Conservation (phyloP, 2,113 vertebrate species). For the Notarius lentiginosus region DNA sequence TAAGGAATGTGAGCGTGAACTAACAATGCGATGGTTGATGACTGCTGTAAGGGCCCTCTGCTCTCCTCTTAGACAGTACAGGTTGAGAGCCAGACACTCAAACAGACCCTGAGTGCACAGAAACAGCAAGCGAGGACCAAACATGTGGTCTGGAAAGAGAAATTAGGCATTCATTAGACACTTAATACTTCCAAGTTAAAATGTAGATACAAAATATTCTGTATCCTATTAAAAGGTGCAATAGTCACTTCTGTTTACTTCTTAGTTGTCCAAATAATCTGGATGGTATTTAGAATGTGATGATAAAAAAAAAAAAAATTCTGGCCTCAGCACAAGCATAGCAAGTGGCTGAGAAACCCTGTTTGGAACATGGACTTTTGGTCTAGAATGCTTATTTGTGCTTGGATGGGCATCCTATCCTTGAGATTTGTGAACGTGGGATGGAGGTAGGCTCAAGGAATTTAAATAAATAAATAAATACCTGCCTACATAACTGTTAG, state of each 20-base stretch:
- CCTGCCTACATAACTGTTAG: no score
- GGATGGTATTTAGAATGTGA: not conserved
- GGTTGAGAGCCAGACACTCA: slow-evolving; percentile 87
- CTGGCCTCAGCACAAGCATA: no score
- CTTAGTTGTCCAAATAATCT: not conserved
- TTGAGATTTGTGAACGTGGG: not conserved
- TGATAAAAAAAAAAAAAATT: no score
- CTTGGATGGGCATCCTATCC: no score
- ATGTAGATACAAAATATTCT: not conserved
- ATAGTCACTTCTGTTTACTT: not conserved
- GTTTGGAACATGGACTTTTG: no score
- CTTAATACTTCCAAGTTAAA: not conserved
- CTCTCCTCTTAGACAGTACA: slow-evolving; percentile 86
- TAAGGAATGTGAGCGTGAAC: slow-evolving; percentile 36
- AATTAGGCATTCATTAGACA: not conserved
- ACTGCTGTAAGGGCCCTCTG: slow-evolving; percentile 83
- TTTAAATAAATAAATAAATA: no score
- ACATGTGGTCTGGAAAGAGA: slow-evolving; percentile 76
- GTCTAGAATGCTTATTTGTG: no score
- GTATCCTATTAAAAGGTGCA: not conserved
- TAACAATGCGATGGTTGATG: slow-evolving; percentile 89
- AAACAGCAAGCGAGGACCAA: slow-evolving; percentile 82
- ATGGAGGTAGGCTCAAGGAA: no score
- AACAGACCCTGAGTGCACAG: slow-evolving; percentile 88
- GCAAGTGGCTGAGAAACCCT: no score